Base-by-base conservation (phyloP, 2,797 vertebrate species). In the Fistularia tabacaria region DNA sequence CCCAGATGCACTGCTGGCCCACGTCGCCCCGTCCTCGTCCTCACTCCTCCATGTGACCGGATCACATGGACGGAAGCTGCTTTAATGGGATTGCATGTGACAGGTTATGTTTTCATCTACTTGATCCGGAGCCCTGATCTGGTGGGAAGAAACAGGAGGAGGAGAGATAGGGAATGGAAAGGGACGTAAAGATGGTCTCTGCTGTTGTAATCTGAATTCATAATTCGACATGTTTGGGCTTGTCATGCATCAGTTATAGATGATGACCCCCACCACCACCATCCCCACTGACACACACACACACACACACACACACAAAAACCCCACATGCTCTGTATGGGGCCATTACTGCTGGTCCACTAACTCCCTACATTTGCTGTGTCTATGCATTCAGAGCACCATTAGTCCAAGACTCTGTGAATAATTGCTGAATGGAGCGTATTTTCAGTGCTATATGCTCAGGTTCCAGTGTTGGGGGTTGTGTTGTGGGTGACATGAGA, bases 51-150 rank as follows among this genome's bases (percentile, higher is more conserved):
- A 79, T 81, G 74, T 7, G 84, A 88, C 79, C 72, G 74, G 83
- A 86, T 87, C 87, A 89, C 90, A 77, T 82, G 86, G 84, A 89
- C 89, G 61, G 73, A 74, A 83, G 89, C 85, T 90, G 71, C 81
- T 92, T 92, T 92, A 92, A 92, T 91, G 88, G 86, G 85, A 90
- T 92, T 88, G 90, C 94, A 93, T 87, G 81, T 91, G 90, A 88
- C 89, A 91, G 83, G 74, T 87, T 89, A 90, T 88, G 84, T 90
- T 90, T 88, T 88, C 86, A 82, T 82, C 67, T 75, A 79, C 75
- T 82, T 91, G 83, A 85, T 87, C 84, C 86, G 85, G 84, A 91
- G 84, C 80, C 79, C 49, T 3, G 45, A 76, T 85, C 74, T 51
- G 71, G 85, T 66, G 51, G 69, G 80, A 85, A 74, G 63, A 52